Base-by-base conservation (phyloP, 2,888 invertebrate species). In the Drosophila setosimentum region DNA sequence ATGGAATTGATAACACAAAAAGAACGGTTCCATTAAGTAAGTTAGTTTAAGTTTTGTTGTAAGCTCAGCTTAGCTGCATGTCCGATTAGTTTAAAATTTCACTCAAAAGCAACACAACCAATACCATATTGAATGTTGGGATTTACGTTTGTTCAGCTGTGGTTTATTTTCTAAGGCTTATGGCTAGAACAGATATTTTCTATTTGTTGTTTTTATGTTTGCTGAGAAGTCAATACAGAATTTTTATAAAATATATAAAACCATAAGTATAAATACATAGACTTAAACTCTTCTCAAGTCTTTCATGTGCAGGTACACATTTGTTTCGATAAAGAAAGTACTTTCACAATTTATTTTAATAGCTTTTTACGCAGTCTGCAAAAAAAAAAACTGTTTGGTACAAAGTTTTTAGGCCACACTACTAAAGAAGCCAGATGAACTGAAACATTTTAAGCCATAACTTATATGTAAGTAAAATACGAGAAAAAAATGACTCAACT, bases 391-490 rank as follows among this genome's bases (percentile, higher is more conserved):
- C 48, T 48, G 49, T n/a, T 48, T 51, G 59, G 53, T 55, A 75
- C 69, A 68, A 68, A 57, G 40, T 55, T 68, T 55, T 57, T 68
- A 60, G 30, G 80, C 73, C 59, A 53, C 80, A 45, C 40, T 68
- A 49, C 40, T 33, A 49, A 68, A 55, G 40, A 29, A 50, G 21
- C 29, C 49, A 68, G 53, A 66, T 68, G 57, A 76, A 59, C 73
- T 78, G 55, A 68, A 83, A 74, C 66, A 74, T 78, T 86, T 80
- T 87, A 81, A 83, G 87, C 84, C 82, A 83, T 83, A 75, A 87
- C 84, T 89, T 84, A 78, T 76, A 73, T 73, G 82, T 67, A 78
- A 70, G 61, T 71, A 71, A 50, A 29, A 33, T 13, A 18, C 29
- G n/a, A 63, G 37, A 45, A 48, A 50, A 33, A 27, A 50, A 33